Percentiles rank a stretch among this genome's conserved stretches.
phyloP scores from a whole-genome alignment of 2,113 vertebrate species.

The Mellivora capensis region DNA sequence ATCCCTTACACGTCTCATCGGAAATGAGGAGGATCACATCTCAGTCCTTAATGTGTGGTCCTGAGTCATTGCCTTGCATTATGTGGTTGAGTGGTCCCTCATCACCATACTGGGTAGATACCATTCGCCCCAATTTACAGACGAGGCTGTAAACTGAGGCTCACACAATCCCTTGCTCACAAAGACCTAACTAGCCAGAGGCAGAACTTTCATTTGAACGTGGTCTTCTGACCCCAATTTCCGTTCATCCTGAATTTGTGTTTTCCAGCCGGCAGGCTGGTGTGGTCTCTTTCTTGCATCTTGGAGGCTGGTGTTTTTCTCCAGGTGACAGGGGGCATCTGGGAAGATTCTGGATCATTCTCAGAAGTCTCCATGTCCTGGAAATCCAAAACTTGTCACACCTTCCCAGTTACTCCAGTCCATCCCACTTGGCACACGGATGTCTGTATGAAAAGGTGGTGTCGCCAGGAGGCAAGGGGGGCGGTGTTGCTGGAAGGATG shows the following conservation, averaged over 20 bases:
- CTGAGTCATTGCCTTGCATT: background rate
- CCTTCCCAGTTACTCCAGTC: background rate
- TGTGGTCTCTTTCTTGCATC: rapidly evolving
- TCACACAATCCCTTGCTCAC: background rate
- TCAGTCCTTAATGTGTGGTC: background rate
- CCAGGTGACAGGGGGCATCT: background rate
- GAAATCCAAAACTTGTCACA: rapidly evolving
- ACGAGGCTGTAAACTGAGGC: background rate
- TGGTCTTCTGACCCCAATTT: rapidly evolving
- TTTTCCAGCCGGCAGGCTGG: background rate
- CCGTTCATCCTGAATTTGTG: rapidly evolving
- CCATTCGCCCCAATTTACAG: background rate
- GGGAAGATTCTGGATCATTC: background rate
- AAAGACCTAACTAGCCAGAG: background rate
- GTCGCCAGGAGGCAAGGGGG: background rate
- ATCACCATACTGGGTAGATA: background rate
- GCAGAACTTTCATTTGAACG: background rate
- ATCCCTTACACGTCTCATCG: background rate
- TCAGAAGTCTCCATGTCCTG: background rate
- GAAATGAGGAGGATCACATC: rapidly evolving
- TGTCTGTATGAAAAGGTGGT: background rate
- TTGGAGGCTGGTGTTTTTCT: background rate
- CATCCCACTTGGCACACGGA: background rate
- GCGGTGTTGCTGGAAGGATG: background rate
- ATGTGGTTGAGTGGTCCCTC: background rate